A percentile compares a stretch with the other conserved stretches of the same genome.
Conservation (phyloP, 2,888 invertebrate genomes). For the Euzophera pinguis region DNA sequence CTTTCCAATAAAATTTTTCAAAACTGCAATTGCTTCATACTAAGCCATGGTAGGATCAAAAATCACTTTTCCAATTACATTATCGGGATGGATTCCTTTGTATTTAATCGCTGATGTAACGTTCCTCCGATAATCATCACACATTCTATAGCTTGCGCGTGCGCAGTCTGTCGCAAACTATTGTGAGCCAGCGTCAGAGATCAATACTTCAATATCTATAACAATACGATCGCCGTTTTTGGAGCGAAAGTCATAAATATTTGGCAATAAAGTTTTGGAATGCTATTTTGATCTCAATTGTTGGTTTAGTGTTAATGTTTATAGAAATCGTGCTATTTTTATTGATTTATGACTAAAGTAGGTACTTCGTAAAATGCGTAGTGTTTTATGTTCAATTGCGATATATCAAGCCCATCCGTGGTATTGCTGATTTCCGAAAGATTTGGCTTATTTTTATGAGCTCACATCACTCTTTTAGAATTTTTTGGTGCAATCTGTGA, state of each 20-base stretch:
- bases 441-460: too few species aligned
- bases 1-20: too few species aligned
- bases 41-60: neutral
- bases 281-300: neutral
- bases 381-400: too few species aligned
- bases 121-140: neutral
- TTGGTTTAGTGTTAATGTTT: too few species aligned
- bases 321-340: too few species aligned
- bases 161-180: slow-evolving; percentile 5
- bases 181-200: slow-evolving; percentile 1
- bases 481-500: too few species aligned
- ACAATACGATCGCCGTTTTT: slow-evolving; percentile 19
- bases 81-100: neutral
- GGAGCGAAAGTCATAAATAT: slow-evolving; percentile 21
- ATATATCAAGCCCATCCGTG: too few species aligned
- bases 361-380: too few species aligned
- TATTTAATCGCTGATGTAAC: neutral
- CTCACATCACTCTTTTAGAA: too few species aligned
- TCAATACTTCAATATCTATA: slow-evolving; percentile 12
- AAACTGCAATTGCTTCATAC: too few species aligned
- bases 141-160: neutral
- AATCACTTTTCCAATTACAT: neutral
- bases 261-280: slow-evolving; percentile 2
- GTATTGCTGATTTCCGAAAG: too few species aligned
- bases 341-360: too few species aligned